Evolutionary conservation across 2,797 vertebrate species (phyloP).

Genomic region (Lates japonicus): DNA sequence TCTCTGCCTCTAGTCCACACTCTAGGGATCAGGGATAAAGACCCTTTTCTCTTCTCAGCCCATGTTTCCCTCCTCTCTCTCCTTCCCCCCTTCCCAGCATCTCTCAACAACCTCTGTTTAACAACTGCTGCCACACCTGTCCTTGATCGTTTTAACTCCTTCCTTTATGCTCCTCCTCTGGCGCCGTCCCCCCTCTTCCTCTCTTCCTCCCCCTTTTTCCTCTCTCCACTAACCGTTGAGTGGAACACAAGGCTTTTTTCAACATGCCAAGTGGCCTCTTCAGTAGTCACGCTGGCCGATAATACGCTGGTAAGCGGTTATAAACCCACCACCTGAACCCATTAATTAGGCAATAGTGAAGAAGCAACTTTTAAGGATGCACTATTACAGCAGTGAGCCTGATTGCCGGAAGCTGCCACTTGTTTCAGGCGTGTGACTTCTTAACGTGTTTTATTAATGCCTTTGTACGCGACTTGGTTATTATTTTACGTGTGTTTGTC

Average conservation of each 20-base stretch:
- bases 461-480: conserved; percentile 13
- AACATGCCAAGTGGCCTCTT: no score
- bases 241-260: conserved; percentile 69
- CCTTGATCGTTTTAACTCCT: conserved; percentile 60
- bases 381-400: conserved; percentile 66
- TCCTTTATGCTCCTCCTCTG: conserved; percentile 39
- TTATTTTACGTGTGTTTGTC: conserved; percentile 42
- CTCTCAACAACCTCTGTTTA: conserved; percentile 57
- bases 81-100: conserved; percentile 21
- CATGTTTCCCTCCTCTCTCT: conserved; percentile 5
- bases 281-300: conserved; percentile 76
- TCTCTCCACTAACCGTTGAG: conserved; percentile 32
- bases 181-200: conserved; percentile 10
- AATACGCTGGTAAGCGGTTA: conserved; percentile 81
- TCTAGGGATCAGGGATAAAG: conserved; percentile 76
- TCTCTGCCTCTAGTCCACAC: conserved; percentile 74
- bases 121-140: conserved; percentile 65
- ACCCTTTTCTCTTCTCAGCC: conserved; percentile 61
- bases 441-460: conserved; percentile 49
- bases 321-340: conserved; percentile 78
- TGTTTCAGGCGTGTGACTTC: conserved; percentile 65
- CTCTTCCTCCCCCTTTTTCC: conserved; percentile 9
- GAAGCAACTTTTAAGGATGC: conserved; percentile 81
- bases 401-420: conserved; percentile 70
- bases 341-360: conserved; percentile 87